Percentiles rank a stretch among this genome's conserved stretches.
phyloP scores from a whole-genome alignment of 2,888 invertebrate genomes.

The Diploptera punctata region DNA sequence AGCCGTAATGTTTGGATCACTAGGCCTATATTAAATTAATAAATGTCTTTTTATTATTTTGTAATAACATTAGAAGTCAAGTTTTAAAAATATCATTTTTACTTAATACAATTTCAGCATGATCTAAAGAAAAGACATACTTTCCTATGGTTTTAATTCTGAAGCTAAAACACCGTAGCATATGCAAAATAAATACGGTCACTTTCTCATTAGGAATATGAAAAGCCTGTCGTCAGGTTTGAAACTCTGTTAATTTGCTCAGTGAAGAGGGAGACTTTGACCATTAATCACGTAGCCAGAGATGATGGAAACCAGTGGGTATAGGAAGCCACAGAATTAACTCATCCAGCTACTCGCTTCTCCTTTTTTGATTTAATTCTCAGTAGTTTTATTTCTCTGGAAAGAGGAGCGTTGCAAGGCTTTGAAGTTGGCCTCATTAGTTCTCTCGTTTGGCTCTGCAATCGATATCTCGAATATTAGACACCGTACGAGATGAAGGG shows the following conservation, averaged over 20 bases:
- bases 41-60: too few relatives aligned
- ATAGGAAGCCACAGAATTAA: neutral
- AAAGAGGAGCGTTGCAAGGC: neutral
- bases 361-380: neutral
- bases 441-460: neutral
- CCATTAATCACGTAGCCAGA: neutral
- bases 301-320: neutral
- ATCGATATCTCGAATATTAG: neutral
- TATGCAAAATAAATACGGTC: too few relatives aligned
- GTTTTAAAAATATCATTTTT: too few relatives aligned
- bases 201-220: too few relatives aligned
- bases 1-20: too few relatives aligned
- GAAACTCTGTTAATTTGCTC: neutral
- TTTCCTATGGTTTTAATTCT: too few relatives aligned
- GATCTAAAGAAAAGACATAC: too few relatives aligned
- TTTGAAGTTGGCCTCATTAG: slow-evolving; percentile 15
- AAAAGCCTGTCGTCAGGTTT: neutral
- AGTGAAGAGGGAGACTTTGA: neutral
- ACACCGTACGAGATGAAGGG: neutral
- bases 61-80: too few relatives aligned
- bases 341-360: neutral
- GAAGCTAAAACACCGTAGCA: too few relatives aligned
- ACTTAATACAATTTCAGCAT: too few relatives aligned
- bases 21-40: too few relatives aligned
- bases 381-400: neutral